These are phyloP conservation scores for Nemopilema nomurai DNA, from an alignment of 30 jellyfish, hydroid and myxozoan species.

Conservation along the genomic window DNA sequence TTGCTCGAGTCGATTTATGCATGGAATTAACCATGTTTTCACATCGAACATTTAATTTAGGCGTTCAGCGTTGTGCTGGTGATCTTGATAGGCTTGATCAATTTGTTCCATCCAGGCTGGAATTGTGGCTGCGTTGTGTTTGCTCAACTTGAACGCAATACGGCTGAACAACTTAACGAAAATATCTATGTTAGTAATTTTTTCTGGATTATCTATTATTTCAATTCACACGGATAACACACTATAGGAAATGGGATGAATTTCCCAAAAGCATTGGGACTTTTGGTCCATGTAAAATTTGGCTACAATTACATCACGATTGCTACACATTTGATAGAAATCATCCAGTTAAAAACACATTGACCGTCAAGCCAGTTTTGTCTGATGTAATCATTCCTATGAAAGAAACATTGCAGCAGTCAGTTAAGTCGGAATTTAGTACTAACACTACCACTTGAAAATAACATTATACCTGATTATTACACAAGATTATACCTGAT, in stretches of 20 bases:
- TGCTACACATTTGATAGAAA: background rate
- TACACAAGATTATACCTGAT: background rate
- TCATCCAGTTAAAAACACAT: too few species aligned
- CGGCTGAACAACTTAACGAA: background rate
- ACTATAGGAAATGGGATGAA: background rate
- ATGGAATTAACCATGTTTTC: background rate
- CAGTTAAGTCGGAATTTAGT: too few species aligned
- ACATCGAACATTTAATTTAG: background rate
- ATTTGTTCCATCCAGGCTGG: background rate
- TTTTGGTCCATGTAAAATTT: background rate
- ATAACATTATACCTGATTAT: too few species aligned
- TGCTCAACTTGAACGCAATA: background rate
- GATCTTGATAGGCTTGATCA: background rate
- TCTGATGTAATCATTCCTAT: too few species aligned
- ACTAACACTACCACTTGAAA: background rate
- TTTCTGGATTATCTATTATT: background rate
- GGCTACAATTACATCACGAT: background rate
- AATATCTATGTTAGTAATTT: too few species aligned
- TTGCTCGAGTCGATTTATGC: background rate
- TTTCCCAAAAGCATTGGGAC: background rate
- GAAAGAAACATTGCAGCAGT: background rate
- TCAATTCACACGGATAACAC: background rate
- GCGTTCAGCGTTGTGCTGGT: background rate
- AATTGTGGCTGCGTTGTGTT: background rate
- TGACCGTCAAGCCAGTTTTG: too few species aligned